These are phyloP conservation scores for Ericerus pela DNA, from an alignment of 1,140 invertebrate species.

Conservation along the genomic window DNA sequence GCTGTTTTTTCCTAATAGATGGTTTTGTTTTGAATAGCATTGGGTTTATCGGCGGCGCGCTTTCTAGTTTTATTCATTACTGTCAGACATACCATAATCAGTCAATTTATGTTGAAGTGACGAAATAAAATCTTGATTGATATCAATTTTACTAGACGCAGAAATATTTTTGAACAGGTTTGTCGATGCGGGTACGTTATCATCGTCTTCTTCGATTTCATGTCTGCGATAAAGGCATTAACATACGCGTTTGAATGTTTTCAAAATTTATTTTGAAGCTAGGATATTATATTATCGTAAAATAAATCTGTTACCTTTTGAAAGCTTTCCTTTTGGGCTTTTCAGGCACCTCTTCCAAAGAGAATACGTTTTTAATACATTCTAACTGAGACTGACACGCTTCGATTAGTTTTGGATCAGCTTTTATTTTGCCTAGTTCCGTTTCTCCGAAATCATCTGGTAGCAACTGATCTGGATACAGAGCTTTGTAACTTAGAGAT, in stretches of 20 bases:
- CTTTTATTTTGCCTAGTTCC: neutral
- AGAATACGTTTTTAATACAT: neutral
- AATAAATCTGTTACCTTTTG: neutral
- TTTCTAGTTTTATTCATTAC: neutral
- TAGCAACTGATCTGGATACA: neutral
- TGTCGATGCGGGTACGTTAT: neutral
- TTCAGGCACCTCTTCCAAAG: neutral
- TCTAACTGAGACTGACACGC: neutral
- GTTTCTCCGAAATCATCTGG: neutral
- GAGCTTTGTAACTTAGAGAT: neutral
- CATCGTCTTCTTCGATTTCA: neutral
- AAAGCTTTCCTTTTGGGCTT: neutral
- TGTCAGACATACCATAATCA: no score
- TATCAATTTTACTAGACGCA: no score
- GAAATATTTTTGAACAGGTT: no score
- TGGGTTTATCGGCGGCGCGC: neutral
- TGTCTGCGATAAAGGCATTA: neutral
- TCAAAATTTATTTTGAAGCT: neutral
- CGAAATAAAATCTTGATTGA: no score
- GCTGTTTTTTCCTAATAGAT: neutral
- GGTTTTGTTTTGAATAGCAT: neutral
- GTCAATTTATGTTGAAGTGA: no score
- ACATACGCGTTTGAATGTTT: neutral
- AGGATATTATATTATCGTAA: no score
- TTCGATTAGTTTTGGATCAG: neutral